Percentiles rank a stretch among this genome's conserved stretches.
Evolutionary conservation across 37 sponge, comb jelly and placozoan genomes (phyloP).

Genomic region (Corticium candelabrum): DNA sequence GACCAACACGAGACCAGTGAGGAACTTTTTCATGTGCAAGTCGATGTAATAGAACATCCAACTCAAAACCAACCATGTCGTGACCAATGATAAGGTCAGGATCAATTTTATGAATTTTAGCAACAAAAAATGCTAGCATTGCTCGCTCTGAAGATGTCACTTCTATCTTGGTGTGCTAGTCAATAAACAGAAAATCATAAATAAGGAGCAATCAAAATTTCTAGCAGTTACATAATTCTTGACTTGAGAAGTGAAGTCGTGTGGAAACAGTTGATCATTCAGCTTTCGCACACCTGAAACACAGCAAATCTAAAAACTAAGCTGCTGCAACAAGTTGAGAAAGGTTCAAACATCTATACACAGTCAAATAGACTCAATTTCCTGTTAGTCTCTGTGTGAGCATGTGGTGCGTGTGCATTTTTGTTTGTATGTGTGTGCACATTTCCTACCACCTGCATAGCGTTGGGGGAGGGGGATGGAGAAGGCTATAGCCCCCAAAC

Average conservation of each 20-base stretch:
- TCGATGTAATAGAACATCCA: slow-evolving; percentile 70
- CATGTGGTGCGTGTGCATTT: no score
- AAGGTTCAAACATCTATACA: no score
- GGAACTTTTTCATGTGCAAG: slow-evolving; percentile 66
- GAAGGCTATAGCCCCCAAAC: no score
- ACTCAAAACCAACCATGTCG: slow-evolving; percentile 30
- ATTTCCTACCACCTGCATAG: no score
- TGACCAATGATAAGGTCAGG: slow-evolving; percentile 88
- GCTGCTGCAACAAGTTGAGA: no score
- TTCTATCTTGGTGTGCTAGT: slow-evolving; percentile 11
- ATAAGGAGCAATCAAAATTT: no score
- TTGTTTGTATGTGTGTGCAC: no score
- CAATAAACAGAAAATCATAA: slow-evolving; percentile 9
- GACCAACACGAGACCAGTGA: slow-evolving; percentile 78
- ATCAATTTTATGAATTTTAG: slow-evolving; percentile 73
- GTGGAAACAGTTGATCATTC: slow-evolving; percentile 22
- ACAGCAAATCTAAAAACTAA: no score
- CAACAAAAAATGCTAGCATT: slow-evolving; percentile 72
- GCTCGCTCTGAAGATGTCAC: slow-evolving; percentile 46
- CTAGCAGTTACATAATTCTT: no score
- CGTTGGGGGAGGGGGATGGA: no score
- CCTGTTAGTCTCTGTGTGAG: no score
- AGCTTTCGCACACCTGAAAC: slow-evolving; percentile 6
- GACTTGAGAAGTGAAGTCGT: slow-evolving; percentile 16
- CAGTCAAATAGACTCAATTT: no score